Evolutionary conservation across 2,888 invertebrate species (phyloP), one percentile per base, ranked within the genome.

Genomic region (Himalopsyche anomala): DNA sequence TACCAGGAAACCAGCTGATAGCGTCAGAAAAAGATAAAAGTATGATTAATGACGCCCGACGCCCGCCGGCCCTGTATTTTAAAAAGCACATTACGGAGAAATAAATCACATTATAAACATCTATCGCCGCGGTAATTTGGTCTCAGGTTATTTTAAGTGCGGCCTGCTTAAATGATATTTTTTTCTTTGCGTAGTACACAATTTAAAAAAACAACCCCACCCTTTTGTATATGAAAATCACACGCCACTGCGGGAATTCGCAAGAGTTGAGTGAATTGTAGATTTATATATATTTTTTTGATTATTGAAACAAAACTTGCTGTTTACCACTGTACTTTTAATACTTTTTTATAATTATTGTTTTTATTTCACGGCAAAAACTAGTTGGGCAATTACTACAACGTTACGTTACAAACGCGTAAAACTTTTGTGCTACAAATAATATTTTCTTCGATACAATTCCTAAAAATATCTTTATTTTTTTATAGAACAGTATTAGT

Each of bases 21-120:
- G 92, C 92, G 93, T 93, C 93, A 93, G 91, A 92, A 92, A 92
- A 93, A 93, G 93, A 93, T 93, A 93, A 93, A 92, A 92, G 91
- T 91, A 92, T 92, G 91, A 93, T 93, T 91, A 92, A 93, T 83
- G 87, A 84, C 86, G 80, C 69, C 85, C 54, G 55, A 80, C 82
- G 85, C 82, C 86, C 84, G 84, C 45, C 84, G 84, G 51, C 81
- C 82, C 74, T 86, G 84, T 87, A 83, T 87, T 88, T 88, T 88
- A 86, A 87, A 88, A 88, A 87, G 87, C 87, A 88, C 88, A 88
- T 88, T 88, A 88, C 87, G 82, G 84, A 80, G 86, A 56, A 82
- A 87, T 88, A 88, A 88, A 88, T 88, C 88, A 88, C 81, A 83
- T 84, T 84, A 87, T 82, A 85, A 87, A 88, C 88, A 87, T 88